Base-by-base conservation (phyloP, 2,888 invertebrate genomes). In the Rhagium mordax region DNA sequence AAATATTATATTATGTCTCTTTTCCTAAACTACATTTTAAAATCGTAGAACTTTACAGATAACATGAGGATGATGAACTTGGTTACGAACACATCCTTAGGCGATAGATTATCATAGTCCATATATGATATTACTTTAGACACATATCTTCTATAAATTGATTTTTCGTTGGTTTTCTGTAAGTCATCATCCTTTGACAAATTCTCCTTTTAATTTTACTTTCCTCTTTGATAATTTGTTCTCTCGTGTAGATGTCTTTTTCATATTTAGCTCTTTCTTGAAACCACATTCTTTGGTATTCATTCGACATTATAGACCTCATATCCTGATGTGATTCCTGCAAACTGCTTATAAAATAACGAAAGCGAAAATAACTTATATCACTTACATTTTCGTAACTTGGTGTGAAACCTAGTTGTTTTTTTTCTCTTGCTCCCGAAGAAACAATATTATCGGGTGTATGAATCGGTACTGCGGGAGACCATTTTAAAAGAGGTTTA, bases 231-330 rank as follows among this genome's bases (percentile, higher is more conserved):
- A 90, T 90, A 6, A 88, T 87, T 29, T 89, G 85, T 74, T 88
- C 87, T 83, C 89, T 90, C 3, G 90, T 89, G 78, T 90, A 91
- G 85, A 89, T 89, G 48, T 89, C 88, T 81, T 90, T 90, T 76
- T 90, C 89, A 88, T 90, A 91, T 41, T 85, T 82, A 51, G 89
- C 89, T 71, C 89, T 85, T 86, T 91, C 91, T 47, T 89, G 87
- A n/a, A 90, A 71, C 91, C 91, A 92, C 86, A 90, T 89, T 76
- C 91, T 87, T 80, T 89, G 88, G 82, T 91, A 92, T 82, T 91
- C 91, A 76, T 90, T 88, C 1, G 90, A 89, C 79, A 92, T 80
- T 53, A 91, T 81, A 84, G 88, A 89, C 79, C 86, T 87, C 81
- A 91, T 88, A 49, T 86, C 80, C 18, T 79, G 78, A 10, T 61